Evolutionary conservation across 2,888 invertebrate genomes (phyloP).

Genomic region (Andrena praecox): DNA sequence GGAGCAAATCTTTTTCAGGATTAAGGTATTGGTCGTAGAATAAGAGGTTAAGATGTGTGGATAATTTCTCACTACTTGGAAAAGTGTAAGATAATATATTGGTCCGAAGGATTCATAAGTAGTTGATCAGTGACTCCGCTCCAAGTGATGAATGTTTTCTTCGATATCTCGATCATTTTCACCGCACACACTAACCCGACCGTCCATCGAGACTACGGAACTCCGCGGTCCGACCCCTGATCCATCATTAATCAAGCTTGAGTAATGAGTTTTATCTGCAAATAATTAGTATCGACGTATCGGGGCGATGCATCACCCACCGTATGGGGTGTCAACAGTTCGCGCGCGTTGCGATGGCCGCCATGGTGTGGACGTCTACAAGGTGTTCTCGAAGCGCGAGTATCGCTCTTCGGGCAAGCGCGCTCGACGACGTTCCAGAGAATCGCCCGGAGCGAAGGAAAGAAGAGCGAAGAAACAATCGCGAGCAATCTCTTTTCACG

Average conservation of each 20-base stretch:
- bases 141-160: constrained; percentile 52
- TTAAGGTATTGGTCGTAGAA: too few species aligned
- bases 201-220: constrained; percentile 44
- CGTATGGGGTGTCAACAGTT: constrained; percentile 60
- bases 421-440: neutral
- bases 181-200: neutral
- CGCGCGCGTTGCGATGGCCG: constrained; percentile 32
- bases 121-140: constrained; percentile 21
- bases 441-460: neutral
- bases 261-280: constrained; percentile 78
- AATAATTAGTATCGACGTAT: constrained; percentile 76
- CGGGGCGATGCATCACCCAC: constrained; percentile 69
- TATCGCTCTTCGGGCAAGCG: neutral
- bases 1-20: too few species aligned
- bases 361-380: neutral
- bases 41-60: too few species aligned
- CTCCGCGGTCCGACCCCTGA: constrained; percentile 51
- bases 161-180: constrained; percentile 48
- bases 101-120: neutral
- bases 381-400: neutral
- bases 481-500: neutral
- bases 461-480: constrained; percentile 2
- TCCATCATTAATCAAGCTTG: constrained; percentile 72
- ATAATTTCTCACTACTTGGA: too few species aligned
- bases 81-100: neutral